Evolutionary conservation across 2,888 invertebrate species (phyloP).

Genomic region (Ophion ellenae): DNA sequence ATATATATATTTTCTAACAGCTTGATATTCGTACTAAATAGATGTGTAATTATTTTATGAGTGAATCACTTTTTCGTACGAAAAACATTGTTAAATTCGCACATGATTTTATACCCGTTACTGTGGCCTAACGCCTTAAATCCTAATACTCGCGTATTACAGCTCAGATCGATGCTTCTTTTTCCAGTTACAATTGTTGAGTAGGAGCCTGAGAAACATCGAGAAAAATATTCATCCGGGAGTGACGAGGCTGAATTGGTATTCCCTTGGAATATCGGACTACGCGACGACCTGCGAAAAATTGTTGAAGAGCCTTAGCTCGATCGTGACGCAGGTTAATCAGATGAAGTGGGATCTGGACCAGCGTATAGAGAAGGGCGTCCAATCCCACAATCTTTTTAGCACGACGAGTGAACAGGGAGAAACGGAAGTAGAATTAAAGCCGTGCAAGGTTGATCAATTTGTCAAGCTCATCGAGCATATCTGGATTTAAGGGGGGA

Average conservation of each 20-base stretch:
- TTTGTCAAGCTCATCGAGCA: neutral
- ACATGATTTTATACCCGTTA: too few species aligned
- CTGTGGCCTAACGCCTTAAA: neutral
- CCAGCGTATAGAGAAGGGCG: constrained; percentile 72
- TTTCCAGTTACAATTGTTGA: constrained; percentile 87
- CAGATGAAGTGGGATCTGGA: constrained; percentile 83
- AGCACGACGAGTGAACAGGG: constrained; percentile 54
- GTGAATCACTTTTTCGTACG: too few species aligned
- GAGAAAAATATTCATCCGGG: constrained; percentile 93
- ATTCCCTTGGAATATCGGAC: constrained; percentile 91
- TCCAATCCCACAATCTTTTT: constrained; percentile 77
- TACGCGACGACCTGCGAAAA: constrained; percentile 87
- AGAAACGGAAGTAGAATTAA: constrained; percentile 58
- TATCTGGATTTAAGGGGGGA: neutral
- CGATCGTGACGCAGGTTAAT: constrained; percentile 88
- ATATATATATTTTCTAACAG: too few species aligned
- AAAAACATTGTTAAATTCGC: too few species aligned
- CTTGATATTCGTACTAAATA: too few species aligned
- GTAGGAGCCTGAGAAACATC: constrained; percentile 88
- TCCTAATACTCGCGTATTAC: neutral
- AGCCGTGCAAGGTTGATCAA: constrained; percentile 72
- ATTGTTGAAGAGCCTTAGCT: constrained; percentile 86
- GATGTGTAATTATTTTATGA: too few species aligned
- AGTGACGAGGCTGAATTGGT: constrained; percentile 93
- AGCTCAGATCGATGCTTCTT: neutral